Conservation (phyloP, 2,888 invertebrate species). For the Drosophila borealis region DNA sequence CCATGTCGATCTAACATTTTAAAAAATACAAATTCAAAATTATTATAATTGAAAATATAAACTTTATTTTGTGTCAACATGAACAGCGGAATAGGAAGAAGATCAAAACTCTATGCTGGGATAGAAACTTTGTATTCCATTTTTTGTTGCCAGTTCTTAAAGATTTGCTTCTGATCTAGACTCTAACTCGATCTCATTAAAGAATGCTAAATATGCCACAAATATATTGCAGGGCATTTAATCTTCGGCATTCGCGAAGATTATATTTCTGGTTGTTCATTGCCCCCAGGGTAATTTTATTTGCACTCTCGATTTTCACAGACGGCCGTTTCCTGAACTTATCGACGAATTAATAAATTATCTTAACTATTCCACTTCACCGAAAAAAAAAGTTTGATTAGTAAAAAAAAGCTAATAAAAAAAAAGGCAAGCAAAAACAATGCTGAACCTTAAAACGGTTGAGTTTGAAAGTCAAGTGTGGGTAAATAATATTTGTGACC, state of each 20-base stretch:
- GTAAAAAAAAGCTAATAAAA: constrained; percentile 40
- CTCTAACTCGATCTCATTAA: too few species aligned
- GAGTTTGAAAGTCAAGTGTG: constrained; percentile 66
- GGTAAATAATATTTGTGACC: constrained; percentile 25
- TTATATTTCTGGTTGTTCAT: constrained; percentile 24
- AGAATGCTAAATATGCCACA: too few species aligned
- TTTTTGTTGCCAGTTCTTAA: too few species aligned
- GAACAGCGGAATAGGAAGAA: too few species aligned
- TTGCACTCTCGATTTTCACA: background rate
- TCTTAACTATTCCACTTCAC: constrained; percentile 24
- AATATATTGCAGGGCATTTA: background rate
- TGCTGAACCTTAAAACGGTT: constrained; percentile 7
- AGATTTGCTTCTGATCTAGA: too few species aligned
- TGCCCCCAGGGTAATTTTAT: constrained; percentile 20
- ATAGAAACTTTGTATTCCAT: too few species aligned
- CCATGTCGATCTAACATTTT: constrained; percentile 89
- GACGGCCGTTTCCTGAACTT: constrained; percentile 19
- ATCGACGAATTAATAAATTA: constrained; percentile 22
- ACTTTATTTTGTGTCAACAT: too few species aligned
- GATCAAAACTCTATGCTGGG: too few species aligned
- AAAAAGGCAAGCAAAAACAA: background rate
- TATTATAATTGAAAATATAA: background rate
- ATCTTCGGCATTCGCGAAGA: background rate
- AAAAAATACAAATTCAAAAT: background rate
- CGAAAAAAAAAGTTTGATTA: constrained; percentile 20